A percentile compares a stretch with the other conserved stretches of the same genome.
phyloP scores from a whole-genome alignment of 2,113 vertebrate species.

The Stigmatopora argus region DNA sequence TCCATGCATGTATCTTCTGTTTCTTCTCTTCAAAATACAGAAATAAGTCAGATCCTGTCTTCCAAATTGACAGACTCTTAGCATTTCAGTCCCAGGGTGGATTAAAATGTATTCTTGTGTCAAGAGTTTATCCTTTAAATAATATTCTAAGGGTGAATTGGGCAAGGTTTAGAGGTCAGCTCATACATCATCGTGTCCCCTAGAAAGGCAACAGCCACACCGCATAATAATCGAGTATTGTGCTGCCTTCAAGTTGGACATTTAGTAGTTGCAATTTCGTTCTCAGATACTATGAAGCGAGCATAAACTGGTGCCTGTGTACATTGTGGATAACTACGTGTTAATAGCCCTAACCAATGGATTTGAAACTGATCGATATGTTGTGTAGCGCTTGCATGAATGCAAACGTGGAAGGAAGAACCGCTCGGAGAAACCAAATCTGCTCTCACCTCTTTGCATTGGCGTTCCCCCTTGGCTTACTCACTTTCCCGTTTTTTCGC shows the following conservation, averaged over 20 bases:
- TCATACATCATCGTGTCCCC: conserved; percentile 7
- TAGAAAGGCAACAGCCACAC: conserved; percentile 13
- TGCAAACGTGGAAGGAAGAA: not conserved
- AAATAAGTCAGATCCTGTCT: not conserved
- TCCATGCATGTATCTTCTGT: not conserved
- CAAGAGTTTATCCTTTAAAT: not conserved
- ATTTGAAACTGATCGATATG: not conserved
- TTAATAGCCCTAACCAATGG: not conserved
- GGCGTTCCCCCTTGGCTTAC: conserved; percentile 30
- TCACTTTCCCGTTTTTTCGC: conserved; percentile 31
- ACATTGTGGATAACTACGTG: not conserved
- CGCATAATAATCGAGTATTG: conserved; percentile 23
- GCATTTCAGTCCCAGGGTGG: not conserved
- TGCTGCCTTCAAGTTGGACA: conserved; percentile 13
- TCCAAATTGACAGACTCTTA: not conserved
- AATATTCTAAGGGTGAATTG: conserved; percentile 8
- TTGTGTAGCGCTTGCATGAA: not conserved
- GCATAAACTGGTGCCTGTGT: not conserved
- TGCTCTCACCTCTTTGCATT: conserved; percentile 62
- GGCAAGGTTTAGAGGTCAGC: conserved; percentile 20
- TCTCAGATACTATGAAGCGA: conserved; percentile 10
- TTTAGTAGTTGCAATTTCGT: conserved; percentile 7
- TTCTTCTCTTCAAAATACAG: not conserved
- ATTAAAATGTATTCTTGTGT: not conserved
- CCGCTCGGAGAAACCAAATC: conserved; percentile 13